phyloP scores from a whole-genome alignment of 2,888 invertebrate species.

The Galerucella calmariensis region DNA sequence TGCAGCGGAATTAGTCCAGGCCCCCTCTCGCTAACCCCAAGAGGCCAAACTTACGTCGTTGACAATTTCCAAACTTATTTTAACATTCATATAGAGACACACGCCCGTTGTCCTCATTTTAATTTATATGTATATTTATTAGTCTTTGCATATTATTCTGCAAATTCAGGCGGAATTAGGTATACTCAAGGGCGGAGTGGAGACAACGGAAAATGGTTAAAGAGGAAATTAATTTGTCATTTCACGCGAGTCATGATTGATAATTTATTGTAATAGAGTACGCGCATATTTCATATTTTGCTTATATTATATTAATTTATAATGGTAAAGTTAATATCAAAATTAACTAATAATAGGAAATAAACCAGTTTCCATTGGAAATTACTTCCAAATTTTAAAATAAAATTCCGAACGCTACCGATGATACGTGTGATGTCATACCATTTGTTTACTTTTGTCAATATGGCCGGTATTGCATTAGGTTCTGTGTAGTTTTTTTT shows the following conservation, averaged over 20 bases:
- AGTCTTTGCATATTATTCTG: conserved; percentile 56
- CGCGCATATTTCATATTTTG: too few species aligned
- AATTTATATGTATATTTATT: conserved; percentile 67
- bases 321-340: too few species aligned
- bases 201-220: conserved; percentile 5
- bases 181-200: conserved; percentile 20
- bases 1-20: conserved; percentile 60
- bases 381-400: too few species aligned
- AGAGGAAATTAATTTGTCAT: conserved; percentile 14
- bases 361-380: too few species aligned
- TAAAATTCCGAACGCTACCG: too few species aligned
- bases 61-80: conserved; percentile 69
- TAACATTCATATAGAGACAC: conserved; percentile 68
- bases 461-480: too few species aligned
- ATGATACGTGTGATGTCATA: too few species aligned
- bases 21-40: conserved; percentile 57
- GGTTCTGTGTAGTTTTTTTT: too few species aligned
- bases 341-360: too few species aligned
- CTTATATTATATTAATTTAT: too few species aligned
- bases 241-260: background rate
- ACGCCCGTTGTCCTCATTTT: conserved; percentile 58
- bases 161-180: conserved; percentile 29
- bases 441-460: too few species aligned
- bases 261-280: too few species aligned
- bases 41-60: conserved; percentile 66